Conservation (phyloP, 53 echinoderm and acorn worm species). For the Henricia sp. region DNA sequence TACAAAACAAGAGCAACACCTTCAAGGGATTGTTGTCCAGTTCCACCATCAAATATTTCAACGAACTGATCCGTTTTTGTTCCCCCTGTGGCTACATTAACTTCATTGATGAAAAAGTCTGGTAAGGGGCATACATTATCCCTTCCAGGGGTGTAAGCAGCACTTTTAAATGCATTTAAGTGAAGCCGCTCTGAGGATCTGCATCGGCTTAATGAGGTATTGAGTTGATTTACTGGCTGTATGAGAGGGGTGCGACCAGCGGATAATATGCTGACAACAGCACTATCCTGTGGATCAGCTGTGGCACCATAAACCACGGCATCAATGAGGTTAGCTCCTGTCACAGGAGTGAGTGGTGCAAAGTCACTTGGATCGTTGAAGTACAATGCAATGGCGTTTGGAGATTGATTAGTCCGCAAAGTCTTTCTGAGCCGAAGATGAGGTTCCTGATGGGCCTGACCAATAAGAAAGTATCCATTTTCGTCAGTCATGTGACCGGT, state of each 20-base stretch:
- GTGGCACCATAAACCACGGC: constrained; percentile 80
- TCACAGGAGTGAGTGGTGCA: constrained; percentile 47
- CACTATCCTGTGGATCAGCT: constrained; percentile 18
- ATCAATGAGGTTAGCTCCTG: constrained; percentile 74
- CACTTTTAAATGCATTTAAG: constrained; percentile 46
- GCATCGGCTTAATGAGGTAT: constrained; percentile 61
- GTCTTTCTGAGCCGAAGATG: constrained; percentile 21
- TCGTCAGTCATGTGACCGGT: constrained; percentile 64
- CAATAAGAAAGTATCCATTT: constrained; percentile 80
- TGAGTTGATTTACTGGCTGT: constrained; percentile 6
- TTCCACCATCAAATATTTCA: constrained; percentile 84
- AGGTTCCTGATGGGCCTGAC: constrained; percentile 50
- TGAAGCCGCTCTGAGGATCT: constrained; percentile 60
- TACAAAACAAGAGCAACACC: constrained; percentile 79
- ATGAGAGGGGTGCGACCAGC: constrained; percentile 55
- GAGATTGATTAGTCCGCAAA: constrained; percentile 42
- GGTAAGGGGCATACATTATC: constrained; percentile 78
- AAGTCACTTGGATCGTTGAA: constrained; percentile 49
- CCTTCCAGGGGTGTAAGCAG: constrained; percentile 48
- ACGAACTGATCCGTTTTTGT: constrained; percentile 59
- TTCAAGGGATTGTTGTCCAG: constrained; percentile 73
- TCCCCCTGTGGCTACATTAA: constrained; percentile 59
- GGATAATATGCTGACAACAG: constrained; percentile 51
- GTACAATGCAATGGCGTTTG: constrained; percentile 82
- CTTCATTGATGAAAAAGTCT: constrained; percentile 82